A percentile compares a stretch with the other conserved stretches of the same genome.
phyloP scores from a whole-genome alignment of 2,797 vertebrate genomes.

The Craterocephalus amniculus region DNA sequence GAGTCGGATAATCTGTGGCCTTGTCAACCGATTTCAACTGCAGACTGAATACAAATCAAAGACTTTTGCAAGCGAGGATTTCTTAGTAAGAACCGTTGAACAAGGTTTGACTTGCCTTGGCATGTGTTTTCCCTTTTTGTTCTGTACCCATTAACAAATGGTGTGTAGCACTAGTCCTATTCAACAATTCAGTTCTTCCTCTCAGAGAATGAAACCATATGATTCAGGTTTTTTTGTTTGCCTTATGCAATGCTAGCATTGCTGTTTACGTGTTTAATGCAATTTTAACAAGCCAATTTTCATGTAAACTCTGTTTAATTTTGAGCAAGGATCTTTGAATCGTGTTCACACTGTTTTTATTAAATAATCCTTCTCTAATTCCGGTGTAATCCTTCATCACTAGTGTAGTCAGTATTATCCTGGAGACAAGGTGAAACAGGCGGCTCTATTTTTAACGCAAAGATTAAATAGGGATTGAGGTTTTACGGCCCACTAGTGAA shows the following conservation, averaged over 20 bases:
- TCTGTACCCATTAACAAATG: background rate
- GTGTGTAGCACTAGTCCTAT: background rate
- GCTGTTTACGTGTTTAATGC: conserved; percentile 44
- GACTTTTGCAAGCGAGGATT: background rate
- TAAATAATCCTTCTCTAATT: conserved; percentile 72
- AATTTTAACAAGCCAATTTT: conserved; percentile 36
- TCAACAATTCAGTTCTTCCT: conserved; percentile 17
- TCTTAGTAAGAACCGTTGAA: background rate
- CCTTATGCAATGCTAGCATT: conserved; percentile 49
- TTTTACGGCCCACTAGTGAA: conserved; percentile 68
- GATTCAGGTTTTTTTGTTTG: conserved; percentile 35
- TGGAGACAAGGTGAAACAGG: conserved; percentile 65
- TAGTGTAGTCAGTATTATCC: conserved; percentile 57
- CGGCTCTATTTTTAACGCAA: conserved; percentile 77
- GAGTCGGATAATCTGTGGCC: conserved; percentile 70
- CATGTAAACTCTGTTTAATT: conserved; percentile 26
- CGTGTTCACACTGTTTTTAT: conserved; percentile 53
- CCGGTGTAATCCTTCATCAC: conserved; percentile 66
- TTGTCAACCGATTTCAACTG: conserved; percentile 47
- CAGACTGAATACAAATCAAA: conserved; percentile 8
- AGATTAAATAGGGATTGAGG: conserved; percentile 82
- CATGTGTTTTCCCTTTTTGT: conserved; percentile 10
- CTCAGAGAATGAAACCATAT: conserved; percentile 5
- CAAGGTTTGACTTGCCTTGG: conserved; percentile 8
- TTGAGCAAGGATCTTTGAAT: conserved; percentile 44